Evolutionary conservation across 2,888 invertebrate species (phyloP), one percentile per base, ranked within the genome.

Genomic region (Argyresthia albistria): DNA sequence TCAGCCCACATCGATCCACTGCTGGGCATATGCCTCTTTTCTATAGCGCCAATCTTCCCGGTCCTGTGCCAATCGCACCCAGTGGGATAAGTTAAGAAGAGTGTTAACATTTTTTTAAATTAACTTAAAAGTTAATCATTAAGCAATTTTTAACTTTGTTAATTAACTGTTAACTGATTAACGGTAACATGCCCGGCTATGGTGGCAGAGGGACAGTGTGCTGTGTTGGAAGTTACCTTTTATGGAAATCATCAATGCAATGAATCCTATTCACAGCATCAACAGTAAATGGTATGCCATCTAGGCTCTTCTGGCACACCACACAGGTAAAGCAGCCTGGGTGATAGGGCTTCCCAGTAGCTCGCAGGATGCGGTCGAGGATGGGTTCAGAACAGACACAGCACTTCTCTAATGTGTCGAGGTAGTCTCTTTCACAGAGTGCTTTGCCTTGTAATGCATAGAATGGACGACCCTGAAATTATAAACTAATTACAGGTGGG

Each of bases 181-280:
- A n/a, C n/a, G n/a, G n/a, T n/a, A n/a, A n/a, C n/a, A n/a, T n/a
- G n/a, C n/a, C n/a, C n/a, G n/a, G n/a, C n/a, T n/a, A n/a, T n/a
- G n/a, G 25, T 25, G 25, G 25, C 2, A 25, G 6, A 25, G 25
- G 25, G 3, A 25, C 25, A 25, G 25, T 25, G 25, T 25, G 25
- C 6, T 25, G 25, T 25, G 25, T 25, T 25, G 25, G 2, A 25
- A 25, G 25, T 51, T 58, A 86, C 91, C 98, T 97, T 96, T 97
- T 98, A 82, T 99, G 99, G 75, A 99, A 99, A 86, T 99, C 99
- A 67, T 98, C 97, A 70, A 99, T 98, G 76, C 99, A 99, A 76
- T 99, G 97, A 64, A 99, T 97, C 70, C 97, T 93, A 82, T 98
- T 98, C 2, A 97, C 96, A 35, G 98, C 97, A 82, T 99, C 99